Evolutionary conservation across 2,113 vertebrate species (phyloP), one percentile per base, ranked within the genome.

Genomic region (Pluvianellus socialis): DNA sequence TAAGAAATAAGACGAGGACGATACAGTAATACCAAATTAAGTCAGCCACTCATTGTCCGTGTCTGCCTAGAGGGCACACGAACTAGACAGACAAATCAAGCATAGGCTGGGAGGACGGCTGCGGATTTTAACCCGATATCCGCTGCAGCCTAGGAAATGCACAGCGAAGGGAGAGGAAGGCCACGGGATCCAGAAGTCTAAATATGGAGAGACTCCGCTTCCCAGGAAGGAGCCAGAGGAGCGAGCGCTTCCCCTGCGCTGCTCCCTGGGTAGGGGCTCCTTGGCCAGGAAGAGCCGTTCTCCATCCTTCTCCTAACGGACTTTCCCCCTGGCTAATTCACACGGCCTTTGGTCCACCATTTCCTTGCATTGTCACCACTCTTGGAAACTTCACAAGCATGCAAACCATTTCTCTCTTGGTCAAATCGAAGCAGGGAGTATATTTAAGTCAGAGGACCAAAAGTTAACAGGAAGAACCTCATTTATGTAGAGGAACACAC

Each of bases 351-450:
- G 45, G 33, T 28, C 49, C 10, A 4, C 38, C 6, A 1, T 20
- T 97, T 97, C 97, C 97, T 93, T 35, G 87, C 94, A 97, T 97
- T 97, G 96, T 97, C 96, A 59, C 81, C 2, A 1, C 62, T 73
- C 87, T 13, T 90, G 94, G 96, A 86, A 92, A 11, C 30, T 10
- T 72, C 71, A 70, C 84, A 90, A 82, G 81, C 81, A 35, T 20
- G 75, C 71, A 74, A 86, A 19, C 20, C 58, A 33, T 40, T 79
- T 5, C 53, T 70, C 58, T 32, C 61, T 2, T 9, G 45, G 74
- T 42, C 85, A 45, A 17, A 14, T 0, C 3, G 62, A 21, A 71
- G 84, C 67, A 8, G 26, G 32, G 55, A 70, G 58, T 47, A 19
- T 14, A 19, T 14, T 28, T 5, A 21, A 44, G 24, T 12, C 86